These are phyloP conservation scores for Muntiacus muntjak DNA, from an alignment of 2,113 vertebrate genomes.

Conservation along the genomic window DNA sequence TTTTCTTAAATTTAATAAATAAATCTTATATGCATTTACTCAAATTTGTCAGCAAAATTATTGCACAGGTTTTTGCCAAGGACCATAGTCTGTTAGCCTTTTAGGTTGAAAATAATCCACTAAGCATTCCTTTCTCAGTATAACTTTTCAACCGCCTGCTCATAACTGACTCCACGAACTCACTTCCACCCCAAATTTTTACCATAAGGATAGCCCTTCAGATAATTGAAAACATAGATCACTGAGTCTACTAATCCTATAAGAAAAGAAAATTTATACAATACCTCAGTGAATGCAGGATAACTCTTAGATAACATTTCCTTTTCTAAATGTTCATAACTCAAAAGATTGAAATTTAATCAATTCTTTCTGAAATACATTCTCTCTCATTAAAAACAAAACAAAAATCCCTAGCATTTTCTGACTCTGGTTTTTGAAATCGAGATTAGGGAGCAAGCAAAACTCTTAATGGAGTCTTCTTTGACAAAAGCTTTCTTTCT, in stretches of 20 bases:
- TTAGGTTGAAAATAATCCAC: not conserved
- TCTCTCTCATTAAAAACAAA: not conserved
- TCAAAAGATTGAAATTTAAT: not conserved
- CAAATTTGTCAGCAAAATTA: not conserved
- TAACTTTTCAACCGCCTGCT: not conserved
- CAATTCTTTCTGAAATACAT: not conserved
- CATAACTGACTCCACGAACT: not conserved
- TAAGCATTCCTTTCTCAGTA: not conserved
- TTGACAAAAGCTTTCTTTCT: not conserved
- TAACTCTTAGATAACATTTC: not conserved
- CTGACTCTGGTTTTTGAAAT: not conserved
- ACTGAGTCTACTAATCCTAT: not conserved
- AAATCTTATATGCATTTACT: not conserved
- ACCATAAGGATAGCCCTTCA: not conserved
- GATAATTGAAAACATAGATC: not conserved
- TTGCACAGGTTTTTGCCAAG: not conserved
- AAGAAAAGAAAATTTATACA: not conserved
- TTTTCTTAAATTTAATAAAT: not conserved
- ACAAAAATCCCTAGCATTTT: not conserved
- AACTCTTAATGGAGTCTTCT: not conserved
- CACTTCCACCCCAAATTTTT: not conserved
- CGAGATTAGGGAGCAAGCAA: not conserved
- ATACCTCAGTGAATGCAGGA: not conserved
- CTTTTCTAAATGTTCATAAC: conserved; percentile 18
- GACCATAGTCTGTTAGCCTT: not conserved